These are phyloP conservation scores for Phoxinus dragarum DNA, from an alignment of 2,797 vertebrate species.

Conservation along the genomic window DNA sequence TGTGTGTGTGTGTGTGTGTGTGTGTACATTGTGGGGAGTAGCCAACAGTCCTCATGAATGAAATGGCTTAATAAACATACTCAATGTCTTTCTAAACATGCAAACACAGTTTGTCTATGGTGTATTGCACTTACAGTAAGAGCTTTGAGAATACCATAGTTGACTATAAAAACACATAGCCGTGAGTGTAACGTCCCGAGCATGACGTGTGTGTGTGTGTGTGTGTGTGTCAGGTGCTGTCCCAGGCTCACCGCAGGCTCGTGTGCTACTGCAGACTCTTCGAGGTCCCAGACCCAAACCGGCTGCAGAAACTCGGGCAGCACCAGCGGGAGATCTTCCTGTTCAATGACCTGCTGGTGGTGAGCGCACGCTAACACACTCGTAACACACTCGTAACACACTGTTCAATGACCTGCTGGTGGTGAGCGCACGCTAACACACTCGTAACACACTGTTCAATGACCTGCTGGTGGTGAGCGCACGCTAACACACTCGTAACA, in stretches of 20 bases:
- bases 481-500: too few relatives aligned
- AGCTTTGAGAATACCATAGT: background rate
- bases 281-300: conserved; percentile 97
- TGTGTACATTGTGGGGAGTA: background rate
- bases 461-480: too few relatives aligned
- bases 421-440: too few relatives aligned
- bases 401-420: too few relatives aligned
- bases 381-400: too few relatives aligned
- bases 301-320: conserved; percentile 95
- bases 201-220: conserved; percentile 16
- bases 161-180: background rate
- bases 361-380: conserved; percentile 72
- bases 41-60: background rate
- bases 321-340: conserved; percentile 99
- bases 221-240: conserved; percentile 84
- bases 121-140: background rate
- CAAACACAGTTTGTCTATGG: background rate
- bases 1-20: background rate
- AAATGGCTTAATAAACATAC: background rate
- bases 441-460: too few relatives aligned
- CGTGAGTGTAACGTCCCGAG: background rate
- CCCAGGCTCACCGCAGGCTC: conserved; percentile 93
- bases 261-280: conserved; percentile 99
- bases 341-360: conserved; percentile 98
- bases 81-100: background rate